These are phyloP conservation scores for Drosophila asahinai DNA, from an alignment of 1,140 invertebrate genomes.

Conservation along the genomic window DNA sequence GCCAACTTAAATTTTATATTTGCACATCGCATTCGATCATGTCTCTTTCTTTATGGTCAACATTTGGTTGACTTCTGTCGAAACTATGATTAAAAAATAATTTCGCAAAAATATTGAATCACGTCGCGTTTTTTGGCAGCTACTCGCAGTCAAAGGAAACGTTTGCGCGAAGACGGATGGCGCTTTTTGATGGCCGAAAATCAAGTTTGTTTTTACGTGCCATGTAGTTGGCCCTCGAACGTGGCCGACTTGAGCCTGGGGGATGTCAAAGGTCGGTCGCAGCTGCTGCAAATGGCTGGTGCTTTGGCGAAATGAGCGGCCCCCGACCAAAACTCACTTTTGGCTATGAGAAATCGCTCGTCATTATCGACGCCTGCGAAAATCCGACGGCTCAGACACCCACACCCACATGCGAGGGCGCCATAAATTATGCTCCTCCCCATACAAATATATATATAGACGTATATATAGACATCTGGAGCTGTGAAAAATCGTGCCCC, in stretches of 20 bases:
- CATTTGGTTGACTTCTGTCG: constrained; percentile 33
- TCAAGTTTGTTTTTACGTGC: constrained; percentile 83
- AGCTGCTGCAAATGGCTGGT: constrained; percentile 82
- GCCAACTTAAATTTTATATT: neutral
- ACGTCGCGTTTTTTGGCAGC: constrained; percentile 58
- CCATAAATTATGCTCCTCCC: constrained; percentile 78
- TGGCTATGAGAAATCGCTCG: constrained; percentile 79
- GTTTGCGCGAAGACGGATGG: constrained; percentile 75
- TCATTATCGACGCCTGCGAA: constrained; percentile 81
- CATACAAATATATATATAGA: constrained; percentile 41
- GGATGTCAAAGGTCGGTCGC: constrained; percentile 82
- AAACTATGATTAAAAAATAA: constrained; percentile 75
- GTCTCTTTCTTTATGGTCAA: neutral
- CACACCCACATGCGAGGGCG: constrained; percentile 42
- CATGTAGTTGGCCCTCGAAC: constrained; percentile 44
- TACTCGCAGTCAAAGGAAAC: constrained; percentile 65
- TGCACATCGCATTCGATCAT: constrained; percentile 2
- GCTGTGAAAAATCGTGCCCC: constrained; percentile 81
- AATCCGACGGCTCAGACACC: constrained; percentile 56
- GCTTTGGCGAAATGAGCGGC: constrained; percentile 74
- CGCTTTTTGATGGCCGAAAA: constrained; percentile 80
- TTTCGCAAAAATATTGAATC: constrained; percentile 74
- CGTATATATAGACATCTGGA: constrained; percentile 74
- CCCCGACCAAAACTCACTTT: constrained; percentile 35
- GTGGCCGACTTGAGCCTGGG: constrained; percentile 57